These are phyloP conservation scores for Diaprepes abbreviatus DNA, from an alignment of 2,888 invertebrate genomes.

Conservation along the genomic window DNA sequence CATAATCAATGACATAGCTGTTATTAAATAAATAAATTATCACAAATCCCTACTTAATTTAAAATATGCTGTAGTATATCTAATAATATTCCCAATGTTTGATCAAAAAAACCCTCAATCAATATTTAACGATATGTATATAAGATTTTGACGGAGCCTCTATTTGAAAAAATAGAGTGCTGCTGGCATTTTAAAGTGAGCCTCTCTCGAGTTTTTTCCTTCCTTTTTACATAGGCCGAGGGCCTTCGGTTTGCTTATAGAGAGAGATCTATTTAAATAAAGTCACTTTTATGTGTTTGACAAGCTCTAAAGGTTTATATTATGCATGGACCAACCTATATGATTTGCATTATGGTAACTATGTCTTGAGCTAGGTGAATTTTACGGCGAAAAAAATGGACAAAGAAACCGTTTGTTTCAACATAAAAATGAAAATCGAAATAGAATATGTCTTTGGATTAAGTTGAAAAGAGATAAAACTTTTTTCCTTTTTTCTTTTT, in stretches of 20 bases:
- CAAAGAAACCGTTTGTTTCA: no score
- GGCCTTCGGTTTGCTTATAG: slow-evolving; percentile 22
- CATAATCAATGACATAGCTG: no score
- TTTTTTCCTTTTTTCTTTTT: no score
- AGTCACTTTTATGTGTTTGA: slow-evolving; percentile 42
- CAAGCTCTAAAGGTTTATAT: slow-evolving; percentile 36
- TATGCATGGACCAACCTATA: slow-evolving; percentile 30
- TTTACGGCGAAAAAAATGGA: slow-evolving; percentile 1
- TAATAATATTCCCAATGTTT: no score
- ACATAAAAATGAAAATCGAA: no score
- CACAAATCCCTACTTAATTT: no score
- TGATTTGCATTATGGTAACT: slow-evolving; percentile 27
- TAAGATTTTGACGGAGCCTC: not conserved
- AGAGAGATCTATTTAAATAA: slow-evolving; percentile 37
- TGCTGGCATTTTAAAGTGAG: slow-evolving; percentile 6
- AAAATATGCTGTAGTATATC: no score
- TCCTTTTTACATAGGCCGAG: slow-evolving; percentile 12
- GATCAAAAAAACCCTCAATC: no score
- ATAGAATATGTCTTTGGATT: no score
- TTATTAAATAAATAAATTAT: no score
- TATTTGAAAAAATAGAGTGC: not conserved
- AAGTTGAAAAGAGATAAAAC: no score
- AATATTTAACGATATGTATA: not conserved
- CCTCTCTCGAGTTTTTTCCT: not conserved
- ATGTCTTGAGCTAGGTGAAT: slow-evolving; percentile 8